Base-by-base conservation (phyloP, 2,113 vertebrate genomes). In the Calyptomena viridis region DNA sequence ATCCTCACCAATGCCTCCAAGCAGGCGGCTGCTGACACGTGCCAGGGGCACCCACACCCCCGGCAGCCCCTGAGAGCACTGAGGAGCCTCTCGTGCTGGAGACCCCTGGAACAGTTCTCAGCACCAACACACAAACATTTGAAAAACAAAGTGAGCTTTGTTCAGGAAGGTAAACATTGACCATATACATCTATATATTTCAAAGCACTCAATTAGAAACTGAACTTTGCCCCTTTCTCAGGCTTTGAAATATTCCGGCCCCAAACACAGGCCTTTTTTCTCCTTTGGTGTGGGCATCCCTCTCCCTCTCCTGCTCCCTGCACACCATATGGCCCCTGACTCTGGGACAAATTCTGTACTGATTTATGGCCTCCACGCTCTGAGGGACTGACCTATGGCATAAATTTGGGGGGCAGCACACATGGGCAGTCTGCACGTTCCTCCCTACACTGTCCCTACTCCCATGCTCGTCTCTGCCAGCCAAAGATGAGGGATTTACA, bases 191-290 rank as follows among this genome's bases (percentile, higher is more conserved):
- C 81, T 87, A 68, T 90, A 81, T 72, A 42, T 96, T 96, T 92
- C 86, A 92, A 90, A 92, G 86, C 92, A 87, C 92, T 93, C 93
- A 27, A 93, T 96, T 95, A 94, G 90, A 75, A 93, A 75, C 30
- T 93, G 90, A 97, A 96, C 96, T 97, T 95, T 94, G 94, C 88
- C 92, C 94, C 74, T 91, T 90, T 90, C 86, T 92, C 95, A 90
- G 86, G 80, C 90, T 95, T 95, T 97, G 96, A 96, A 86, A 96
- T 87, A 75, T 63, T 47, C 60, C 9, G 49, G 73, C 62, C 39
- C 62, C 53, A 12, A 85, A 62, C 88, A 92, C 52, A 72, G 88
- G 64, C 60, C 73, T 92, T 90, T 84, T 75, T 75, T 93, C 88
- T 64, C 69, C 47, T 49, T 64, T 5, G 2, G 11, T 14, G 2